Evolutionary conservation across 1,140 invertebrate species (phyloP).

Genomic region (Nasonia vitripennis): DNA sequence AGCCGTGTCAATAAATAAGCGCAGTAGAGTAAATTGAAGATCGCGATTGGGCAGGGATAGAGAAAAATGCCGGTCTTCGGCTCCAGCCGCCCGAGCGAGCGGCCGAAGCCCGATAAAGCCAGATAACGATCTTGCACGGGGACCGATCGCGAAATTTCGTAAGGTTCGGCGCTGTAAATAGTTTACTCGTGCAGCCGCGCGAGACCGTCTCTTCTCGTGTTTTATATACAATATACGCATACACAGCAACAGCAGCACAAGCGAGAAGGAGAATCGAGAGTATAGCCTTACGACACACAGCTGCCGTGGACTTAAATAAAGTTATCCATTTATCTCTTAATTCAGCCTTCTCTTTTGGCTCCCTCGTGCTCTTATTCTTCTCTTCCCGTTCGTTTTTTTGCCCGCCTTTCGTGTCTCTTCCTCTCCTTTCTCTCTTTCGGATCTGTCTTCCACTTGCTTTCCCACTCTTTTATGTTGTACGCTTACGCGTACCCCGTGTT

Average conservation of each 20-base stretch:
- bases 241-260: not conserved
- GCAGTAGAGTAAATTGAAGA: not conserved
- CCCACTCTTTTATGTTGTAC: conserved; percentile 24
- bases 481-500: not conserved
- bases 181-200: not conserved
- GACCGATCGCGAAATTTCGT: too few relatives aligned
- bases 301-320: conserved; percentile 38
- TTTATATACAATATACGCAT: not conserved
- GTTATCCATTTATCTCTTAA: conserved; percentile 50
- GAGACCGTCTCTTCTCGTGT: not conserved
- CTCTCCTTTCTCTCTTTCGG: conserved; percentile 1
- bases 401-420: not conserved
- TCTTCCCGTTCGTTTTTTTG: not conserved
- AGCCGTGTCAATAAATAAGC: not conserved
- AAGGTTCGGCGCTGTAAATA: not conserved
- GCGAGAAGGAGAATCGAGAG: not conserved
- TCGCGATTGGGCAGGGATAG: not conserved
- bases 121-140: too few relatives aligned
- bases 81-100: too few relatives aligned
- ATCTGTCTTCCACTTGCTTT: conserved; percentile 38
- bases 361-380: conserved; percentile 5
- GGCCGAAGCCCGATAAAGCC: too few relatives aligned
- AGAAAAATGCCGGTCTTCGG: not conserved
- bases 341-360: conserved; percentile 25
- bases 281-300: conserved; percentile 1